Evolutionary conservation across 1,140 invertebrate genomes (phyloP).

Genomic region (Conus betulinus): DNA sequence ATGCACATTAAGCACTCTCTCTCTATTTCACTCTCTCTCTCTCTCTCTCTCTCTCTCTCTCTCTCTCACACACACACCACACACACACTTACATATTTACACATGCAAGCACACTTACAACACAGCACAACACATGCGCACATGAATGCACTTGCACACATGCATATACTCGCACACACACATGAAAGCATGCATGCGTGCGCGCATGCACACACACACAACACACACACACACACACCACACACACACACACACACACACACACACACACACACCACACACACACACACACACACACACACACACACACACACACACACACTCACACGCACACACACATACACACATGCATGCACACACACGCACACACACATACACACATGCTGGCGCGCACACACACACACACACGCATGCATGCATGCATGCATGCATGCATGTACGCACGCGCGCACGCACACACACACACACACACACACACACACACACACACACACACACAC

Average conservation of each 20-base stretch:
- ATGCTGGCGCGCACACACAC: too few species aligned
- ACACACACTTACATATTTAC: too few species aligned
- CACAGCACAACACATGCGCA: too few species aligned
- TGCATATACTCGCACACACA: too few species aligned
- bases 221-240: background rate
- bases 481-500: background rate
- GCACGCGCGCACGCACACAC: background rate
- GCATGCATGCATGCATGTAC: background rate
- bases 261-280: too few species aligned
- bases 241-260: background rate
- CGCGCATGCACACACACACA: background rate
- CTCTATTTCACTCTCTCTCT: too few species aligned
- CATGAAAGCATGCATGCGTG: background rate
- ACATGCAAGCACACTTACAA: background rate
- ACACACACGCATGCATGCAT: background rate
- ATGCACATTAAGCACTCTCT: background rate
- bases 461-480: slow-evolving; percentile 2
- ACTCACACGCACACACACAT: background rate
- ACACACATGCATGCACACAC: background rate
- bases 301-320: too few species aligned
- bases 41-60: too few species aligned
- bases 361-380: too few species aligned
- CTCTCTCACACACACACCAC: too few species aligned
- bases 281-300: too few species aligned
- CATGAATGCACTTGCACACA: too few species aligned